Conservation (phyloP, 2,113 vertebrate genomes). For the Pseudorhombus dupliciocellatus region DNA sequence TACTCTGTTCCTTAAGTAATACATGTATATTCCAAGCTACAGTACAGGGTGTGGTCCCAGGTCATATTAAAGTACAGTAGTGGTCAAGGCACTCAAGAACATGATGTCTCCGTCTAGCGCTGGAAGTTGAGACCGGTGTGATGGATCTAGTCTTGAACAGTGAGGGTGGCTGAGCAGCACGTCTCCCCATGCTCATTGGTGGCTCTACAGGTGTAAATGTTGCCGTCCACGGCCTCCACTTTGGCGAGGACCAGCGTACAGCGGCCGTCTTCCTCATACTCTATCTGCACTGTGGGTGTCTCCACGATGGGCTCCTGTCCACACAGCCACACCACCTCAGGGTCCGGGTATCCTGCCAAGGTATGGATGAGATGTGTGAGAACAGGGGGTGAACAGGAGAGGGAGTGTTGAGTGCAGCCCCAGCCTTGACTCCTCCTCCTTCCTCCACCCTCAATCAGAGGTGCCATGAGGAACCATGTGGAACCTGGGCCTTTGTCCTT, state of each 20-base stretch:
- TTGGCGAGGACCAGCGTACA: slow-evolving; percentile 75
- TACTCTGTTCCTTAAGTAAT: slow-evolving; percentile 4
- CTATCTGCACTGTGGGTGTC: slow-evolving; percentile 68
- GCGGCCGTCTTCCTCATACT: slow-evolving; percentile 81
- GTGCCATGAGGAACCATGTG: too few species aligned
- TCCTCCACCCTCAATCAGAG: too few species aligned
- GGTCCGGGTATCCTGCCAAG: slow-evolving; percentile 81
- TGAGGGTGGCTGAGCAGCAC: slow-evolving; percentile 65
- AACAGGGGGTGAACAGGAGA: too few species aligned
- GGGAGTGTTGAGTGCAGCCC: too few species aligned
- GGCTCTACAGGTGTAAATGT: slow-evolving; percentile 80
- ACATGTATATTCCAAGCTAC: slow-evolving; percentile 12
- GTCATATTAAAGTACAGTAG: slow-evolving; percentile 24
- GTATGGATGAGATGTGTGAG: background rate
- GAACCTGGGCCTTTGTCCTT: too few species aligned
- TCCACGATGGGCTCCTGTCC: slow-evolving; percentile 71
- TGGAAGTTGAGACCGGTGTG: background rate
- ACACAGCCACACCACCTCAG: slow-evolving; percentile 83
- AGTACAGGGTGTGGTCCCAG: background rate
- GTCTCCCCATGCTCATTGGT: slow-evolving; percentile 71
- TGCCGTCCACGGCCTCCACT: slow-evolving; percentile 57
- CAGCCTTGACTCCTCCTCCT: too few species aligned
- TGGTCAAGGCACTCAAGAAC: slow-evolving; percentile 7
- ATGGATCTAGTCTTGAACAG: slow-evolving; percentile 36
- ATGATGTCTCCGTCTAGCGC: background rate